Evolutionary conservation across 2,888 invertebrate species (phyloP), one percentile per base, ranked within the genome.

Genomic region (Pecten maximus): DNA sequence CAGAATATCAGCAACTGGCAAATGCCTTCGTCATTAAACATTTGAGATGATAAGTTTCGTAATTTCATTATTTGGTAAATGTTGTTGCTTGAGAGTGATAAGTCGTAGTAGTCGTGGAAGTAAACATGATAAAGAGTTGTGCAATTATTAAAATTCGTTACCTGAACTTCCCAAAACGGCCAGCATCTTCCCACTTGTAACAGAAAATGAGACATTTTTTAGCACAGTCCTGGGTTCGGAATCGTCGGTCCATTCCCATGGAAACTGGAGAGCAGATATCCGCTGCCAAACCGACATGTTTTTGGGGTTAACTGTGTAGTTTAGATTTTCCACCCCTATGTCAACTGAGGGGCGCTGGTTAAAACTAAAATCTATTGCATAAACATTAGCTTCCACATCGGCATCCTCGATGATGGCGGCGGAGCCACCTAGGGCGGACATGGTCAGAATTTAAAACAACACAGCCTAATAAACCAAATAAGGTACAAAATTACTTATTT

Each of bases 151-250:
- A 2, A 19, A 54, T 19, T 54, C 89, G 74, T 87, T 92, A 95
- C 95, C 95, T 60, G 95, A 96, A 88, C 95, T 95, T 48, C 96
- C 96, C 93, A 96, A 93, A 40, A 96, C 94, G 54, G 96, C 96
- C 92, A 96, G 90, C 94, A 96, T 94, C 90, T 95, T 94, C 0
- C 95, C 96, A 89, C 95, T 95, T 60, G 93, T 94, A 19, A 94
- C 94, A 12, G 93, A 93, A 91, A 95, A 96, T 16, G 93, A 93
- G 44, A 96, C 94, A 28, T 95, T 94, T 48, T 95, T 92, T n/a
- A 96, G 93, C 8, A 96, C 93, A 54, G 93, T 91, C 23, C 94
- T 94, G 0, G 94, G 94, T 44, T 92, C 91, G 2, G 92, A 89
- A 88, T 91, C 92, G 40, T 93, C 93, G 54, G 92, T 92, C 94